phyloP scores from a whole-genome alignment of 2,797 vertebrate genomes.

The Falco cherrug region DNA sequence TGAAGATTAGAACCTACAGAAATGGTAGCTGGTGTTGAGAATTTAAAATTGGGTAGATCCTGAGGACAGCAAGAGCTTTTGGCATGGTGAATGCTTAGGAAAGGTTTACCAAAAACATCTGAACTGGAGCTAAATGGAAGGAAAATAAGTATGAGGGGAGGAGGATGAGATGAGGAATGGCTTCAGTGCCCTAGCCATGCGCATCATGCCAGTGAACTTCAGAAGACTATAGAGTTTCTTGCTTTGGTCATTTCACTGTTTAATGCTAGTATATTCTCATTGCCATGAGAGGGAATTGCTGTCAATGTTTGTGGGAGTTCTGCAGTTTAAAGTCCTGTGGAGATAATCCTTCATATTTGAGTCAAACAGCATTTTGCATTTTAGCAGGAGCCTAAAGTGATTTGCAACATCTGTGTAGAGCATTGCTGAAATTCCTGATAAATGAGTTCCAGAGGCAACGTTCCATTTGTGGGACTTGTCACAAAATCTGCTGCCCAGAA shows the following conservation, averaged over 20 bases:
- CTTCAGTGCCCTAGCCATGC: neutral
- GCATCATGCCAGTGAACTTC: accelerated
- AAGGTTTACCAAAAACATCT: neutral
- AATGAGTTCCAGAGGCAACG: constrained; percentile 57
- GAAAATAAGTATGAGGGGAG: neutral
- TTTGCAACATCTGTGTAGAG: constrained; percentile 21
- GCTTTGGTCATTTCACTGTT: accelerated
- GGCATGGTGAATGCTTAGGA: neutral
- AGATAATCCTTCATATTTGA: constrained; percentile 24
- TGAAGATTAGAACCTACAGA: neutral
- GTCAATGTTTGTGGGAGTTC: neutral
- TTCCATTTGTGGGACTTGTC: neutral
- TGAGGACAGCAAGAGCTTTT: neutral
- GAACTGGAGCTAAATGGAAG: neutral
- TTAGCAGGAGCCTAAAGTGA: constrained; percentile 9
- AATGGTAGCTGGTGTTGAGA: neutral
- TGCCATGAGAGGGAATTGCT: neutral
- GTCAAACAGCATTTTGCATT: neutral
- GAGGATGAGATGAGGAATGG: neutral
- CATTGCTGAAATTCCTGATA: constrained; percentile 65
- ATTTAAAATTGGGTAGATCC: neutral
- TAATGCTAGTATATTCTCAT: neutral
- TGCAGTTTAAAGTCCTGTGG: neutral
- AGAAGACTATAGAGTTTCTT: neutral
- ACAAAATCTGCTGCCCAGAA: neutral